Base-by-base conservation (phyloP, 1,140 invertebrate genomes). In the Drosophila sp. region DNA sequence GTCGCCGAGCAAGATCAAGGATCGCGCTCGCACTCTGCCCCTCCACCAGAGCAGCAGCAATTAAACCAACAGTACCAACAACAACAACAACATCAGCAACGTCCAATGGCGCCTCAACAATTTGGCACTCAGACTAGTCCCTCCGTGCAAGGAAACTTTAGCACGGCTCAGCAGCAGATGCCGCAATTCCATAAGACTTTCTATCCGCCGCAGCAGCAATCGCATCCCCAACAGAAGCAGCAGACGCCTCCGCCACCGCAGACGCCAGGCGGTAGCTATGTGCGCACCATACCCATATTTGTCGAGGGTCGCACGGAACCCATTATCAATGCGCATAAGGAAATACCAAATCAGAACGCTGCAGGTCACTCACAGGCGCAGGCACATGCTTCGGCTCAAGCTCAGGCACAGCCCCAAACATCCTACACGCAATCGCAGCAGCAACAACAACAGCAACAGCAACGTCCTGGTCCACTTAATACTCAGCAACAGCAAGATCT, bases 241-340 rank as follows among this genome's bases (percentile, higher is more conserved):
- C 86, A 79, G 27, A 80, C 76, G 59, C 53, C 90, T 66, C 51
- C 90, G 65, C 75, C 82, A 43, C 61, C 91, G 57, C 71, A 91
- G 76, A 71, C 89, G 8, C 91, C 92, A 2, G 90, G 89, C 41
- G 78, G 80, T 18, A 79, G 65, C 48, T 90, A 72, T 58, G 95
- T 97, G 11, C 93, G 96, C 74, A 96, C 97, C 82, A 97, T 98
- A 90, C 97, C 97, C 2, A 97, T 97, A 40, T 96, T 96, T 74
- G 96, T 97, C 0, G 97, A 97, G 92, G 96, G 96, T 16, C 92
- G 96, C 36, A 95, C 96, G 76, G 94, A 95, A 74, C 95, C 95
- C 1, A 94, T 96, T 2, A 93, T 96, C 16, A 94, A 95, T 45
- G 95, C 93, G 57, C 92, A 93, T 58, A 78, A 92, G 45, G 86